These are phyloP conservation scores for Alcis repandata DNA, from an alignment of 2,888 invertebrate genomes.

Conservation along the genomic window DNA sequence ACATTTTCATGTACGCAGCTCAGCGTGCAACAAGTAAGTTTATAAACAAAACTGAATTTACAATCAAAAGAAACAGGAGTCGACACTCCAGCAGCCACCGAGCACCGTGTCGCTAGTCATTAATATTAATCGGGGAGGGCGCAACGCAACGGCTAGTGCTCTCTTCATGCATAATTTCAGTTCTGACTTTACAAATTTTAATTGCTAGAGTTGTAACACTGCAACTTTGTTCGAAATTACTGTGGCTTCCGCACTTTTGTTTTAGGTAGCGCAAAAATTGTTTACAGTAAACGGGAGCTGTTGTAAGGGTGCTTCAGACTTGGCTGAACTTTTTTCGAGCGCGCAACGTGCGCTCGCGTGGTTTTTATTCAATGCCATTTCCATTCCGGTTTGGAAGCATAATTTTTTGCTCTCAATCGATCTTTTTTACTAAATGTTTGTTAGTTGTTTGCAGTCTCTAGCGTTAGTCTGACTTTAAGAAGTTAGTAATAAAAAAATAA, in stretches of 20 bases:
- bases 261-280: constrained; percentile 53
- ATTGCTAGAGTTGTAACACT: constrained; percentile 73
- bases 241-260: constrained; percentile 55
- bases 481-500: too few relatives aligned
- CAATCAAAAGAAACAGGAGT: constrained; percentile 78
- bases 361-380: constrained; percentile 45
- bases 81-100: constrained; percentile 61
- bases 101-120: constrained; percentile 80
- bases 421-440: constrained; percentile 7
- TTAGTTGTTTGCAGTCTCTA: background rate
- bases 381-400: constrained; percentile 51
- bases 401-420: constrained; percentile 44
- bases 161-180: constrained; percentile 81
- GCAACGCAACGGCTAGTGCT: constrained; percentile 71
- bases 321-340: constrained; percentile 48
- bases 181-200: constrained; percentile 76
- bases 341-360: constrained; percentile 30
- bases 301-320: constrained; percentile 45
- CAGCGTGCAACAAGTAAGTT: constrained; percentile 75
- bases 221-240: constrained; percentile 62
- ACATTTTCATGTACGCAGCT: constrained; percentile 33
- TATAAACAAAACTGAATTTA: constrained; percentile 69
- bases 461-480: background rate
- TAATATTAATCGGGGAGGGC: constrained; percentile 80
- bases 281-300: constrained; percentile 36